Conservation (phyloP, 2,797 vertebrate genomes). For the Sciurus vulgaris region DNA sequence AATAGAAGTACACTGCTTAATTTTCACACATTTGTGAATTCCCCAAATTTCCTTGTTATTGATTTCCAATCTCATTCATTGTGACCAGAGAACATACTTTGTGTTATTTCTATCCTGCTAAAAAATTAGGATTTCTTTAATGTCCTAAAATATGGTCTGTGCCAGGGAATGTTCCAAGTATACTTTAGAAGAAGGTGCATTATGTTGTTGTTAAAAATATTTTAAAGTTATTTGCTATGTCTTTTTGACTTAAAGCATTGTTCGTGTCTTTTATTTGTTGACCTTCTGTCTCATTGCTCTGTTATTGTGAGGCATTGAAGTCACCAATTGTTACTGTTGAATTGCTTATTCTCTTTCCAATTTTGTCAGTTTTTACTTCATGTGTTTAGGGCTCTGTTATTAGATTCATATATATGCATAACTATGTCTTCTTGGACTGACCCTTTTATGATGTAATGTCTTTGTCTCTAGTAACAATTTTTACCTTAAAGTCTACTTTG, state of each 20-base stretch:
- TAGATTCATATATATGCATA: not conserved
- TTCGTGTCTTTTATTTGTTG: not conserved
- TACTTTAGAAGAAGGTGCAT: not conserved
- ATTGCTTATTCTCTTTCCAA: not conserved
- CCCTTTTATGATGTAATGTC: not conserved
- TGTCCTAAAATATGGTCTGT: not conserved
- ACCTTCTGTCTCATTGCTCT: not conserved
- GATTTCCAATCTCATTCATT: slow-evolving; percentile 4
- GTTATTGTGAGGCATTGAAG: not conserved
- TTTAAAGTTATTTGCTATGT: not conserved
- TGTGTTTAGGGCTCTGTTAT: not conserved
- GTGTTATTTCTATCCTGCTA: not conserved
- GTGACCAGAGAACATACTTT: slow-evolving; percentile 12
- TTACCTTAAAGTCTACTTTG: not conserved
- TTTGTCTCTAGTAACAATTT: slow-evolving; percentile 18
- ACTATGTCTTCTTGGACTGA: not conserved
- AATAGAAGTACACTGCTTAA: not conserved
- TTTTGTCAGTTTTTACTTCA: not conserved
- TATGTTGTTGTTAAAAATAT: not conserved
- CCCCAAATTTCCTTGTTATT: not conserved
- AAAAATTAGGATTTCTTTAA: not conserved
- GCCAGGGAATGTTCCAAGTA: not conserved
- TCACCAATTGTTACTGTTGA: not conserved
- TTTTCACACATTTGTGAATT: not conserved
- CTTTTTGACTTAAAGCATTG: not conserved